Conservation (phyloP, 37 sponge, comb jelly and placozoan genomes). For the Theonella swinhoei region DNA sequence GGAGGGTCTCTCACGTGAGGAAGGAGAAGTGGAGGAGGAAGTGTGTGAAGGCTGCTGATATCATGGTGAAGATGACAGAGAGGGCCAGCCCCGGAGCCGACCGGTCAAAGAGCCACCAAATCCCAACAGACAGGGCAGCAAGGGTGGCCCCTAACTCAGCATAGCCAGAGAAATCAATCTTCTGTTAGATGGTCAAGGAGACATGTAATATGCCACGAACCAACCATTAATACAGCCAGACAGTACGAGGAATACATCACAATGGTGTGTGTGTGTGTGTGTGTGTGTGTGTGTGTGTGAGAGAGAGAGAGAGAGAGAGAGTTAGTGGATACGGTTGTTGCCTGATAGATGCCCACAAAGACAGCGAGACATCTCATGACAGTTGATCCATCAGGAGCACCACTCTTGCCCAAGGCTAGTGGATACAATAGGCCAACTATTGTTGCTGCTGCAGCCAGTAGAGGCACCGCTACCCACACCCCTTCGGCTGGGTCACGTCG, state of each 20-base stretch:
- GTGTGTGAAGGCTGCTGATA: slow-evolving; percentile 57
- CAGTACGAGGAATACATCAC: too few species aligned
- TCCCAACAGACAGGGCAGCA: slow-evolving; percentile 81
- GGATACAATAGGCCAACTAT: slow-evolving; percentile 70
- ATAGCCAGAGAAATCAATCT: slow-evolving; percentile 80
- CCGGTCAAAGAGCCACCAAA: slow-evolving; percentile 99
- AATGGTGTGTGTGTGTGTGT: too few species aligned
- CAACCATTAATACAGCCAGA: too few species aligned
- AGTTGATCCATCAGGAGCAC: slow-evolving; percentile 68
- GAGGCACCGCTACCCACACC: slow-evolving; percentile 67
- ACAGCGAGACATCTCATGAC: slow-evolving; percentile 89
- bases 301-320: too few species aligned
- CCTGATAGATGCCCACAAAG: slow-evolving; percentile 95
- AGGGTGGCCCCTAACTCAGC: slow-evolving; percentile 82
- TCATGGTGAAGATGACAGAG: slow-evolving; percentile 67
- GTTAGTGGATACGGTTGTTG: slow-evolving; percentile 85
- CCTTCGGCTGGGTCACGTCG: slow-evolving; percentile 6
- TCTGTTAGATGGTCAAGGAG: slow-evolving; percentile 57
- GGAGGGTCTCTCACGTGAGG: background rate
- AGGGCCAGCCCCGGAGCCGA: slow-evolving; percentile 78
- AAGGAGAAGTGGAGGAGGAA: slow-evolving; percentile 44
- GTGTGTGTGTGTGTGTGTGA: background rate
- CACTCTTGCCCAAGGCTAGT: slow-evolving; percentile 10
- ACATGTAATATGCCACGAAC: too few species aligned
- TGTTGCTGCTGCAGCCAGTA: slow-evolving; percentile 59